These are phyloP conservation scores for Timema podura DNA, from an alignment of 2,888 invertebrate genomes.

Conservation along the genomic window DNA sequence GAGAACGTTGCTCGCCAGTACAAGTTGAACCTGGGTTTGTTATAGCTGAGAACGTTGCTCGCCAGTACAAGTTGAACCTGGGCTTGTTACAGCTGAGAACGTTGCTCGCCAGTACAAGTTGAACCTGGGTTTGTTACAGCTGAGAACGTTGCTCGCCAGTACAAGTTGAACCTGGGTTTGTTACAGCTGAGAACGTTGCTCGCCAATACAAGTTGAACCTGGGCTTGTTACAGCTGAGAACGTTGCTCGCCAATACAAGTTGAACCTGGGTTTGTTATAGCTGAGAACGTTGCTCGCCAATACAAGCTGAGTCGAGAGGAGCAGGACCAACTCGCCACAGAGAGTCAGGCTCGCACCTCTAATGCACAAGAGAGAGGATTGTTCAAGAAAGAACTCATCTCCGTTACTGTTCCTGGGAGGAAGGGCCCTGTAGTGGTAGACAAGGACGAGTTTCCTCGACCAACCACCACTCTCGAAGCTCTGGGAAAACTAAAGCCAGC, in stretches of 20 bases:
- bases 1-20: too few species aligned
- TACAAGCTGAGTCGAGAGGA: constrained; percentile 60
- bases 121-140: too few species aligned
- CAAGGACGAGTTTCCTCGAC: constrained; percentile 68
- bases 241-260: not conserved
- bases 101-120: too few species aligned
- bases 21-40: too few species aligned
- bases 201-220: not conserved
- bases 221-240: too few species aligned
- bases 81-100: too few species aligned
- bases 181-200: too few species aligned
- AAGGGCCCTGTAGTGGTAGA: constrained; percentile 48
- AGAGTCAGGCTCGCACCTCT: constrained; percentile 64
- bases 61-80: too few species aligned
- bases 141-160: too few species aligned
- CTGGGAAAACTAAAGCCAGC: constrained; percentile 60
- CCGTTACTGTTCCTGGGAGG: constrained; percentile 53
- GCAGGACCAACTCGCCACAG: constrained; percentile 66
- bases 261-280: constrained; percentile 43
- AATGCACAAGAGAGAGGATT: constrained; percentile 57
- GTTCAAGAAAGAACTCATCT: constrained; percentile 68
- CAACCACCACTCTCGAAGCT: constrained; percentile 55
- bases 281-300: constrained; percentile 69
- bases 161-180: too few species aligned
- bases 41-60: too few species aligned